phyloP scores from a whole-genome alignment of 2,113 vertebrate species.

The Poeciliopsis retropinna region DNA sequence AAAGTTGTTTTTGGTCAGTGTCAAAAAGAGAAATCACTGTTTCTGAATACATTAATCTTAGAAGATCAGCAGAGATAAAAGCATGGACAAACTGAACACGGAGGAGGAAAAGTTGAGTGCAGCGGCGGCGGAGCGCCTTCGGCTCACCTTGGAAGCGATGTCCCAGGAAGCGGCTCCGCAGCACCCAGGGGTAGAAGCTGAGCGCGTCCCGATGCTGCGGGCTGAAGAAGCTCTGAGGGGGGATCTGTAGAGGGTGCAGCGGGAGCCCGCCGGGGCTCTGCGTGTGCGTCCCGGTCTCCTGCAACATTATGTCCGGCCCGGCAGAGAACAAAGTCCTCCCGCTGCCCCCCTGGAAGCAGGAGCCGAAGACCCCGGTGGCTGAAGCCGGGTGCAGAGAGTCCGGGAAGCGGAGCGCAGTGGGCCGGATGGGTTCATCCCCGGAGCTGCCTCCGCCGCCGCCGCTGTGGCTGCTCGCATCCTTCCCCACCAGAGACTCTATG shows the following conservation, averaged over 20 bases:
- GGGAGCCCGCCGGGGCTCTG: constrained; percentile 67
- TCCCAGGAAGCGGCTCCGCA: constrained; percentile 80
- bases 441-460: constrained; percentile 55
- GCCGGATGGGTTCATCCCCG: constrained; percentile 78
- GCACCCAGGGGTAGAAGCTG: constrained; percentile 84
- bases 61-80: too few relatives aligned
- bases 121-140: background rate
- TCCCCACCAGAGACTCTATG: constrained; percentile 83
- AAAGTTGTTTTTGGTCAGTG: background rate
- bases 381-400: constrained; percentile 75
- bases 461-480: constrained; percentile 63
- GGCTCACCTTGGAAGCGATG: constrained; percentile 80
- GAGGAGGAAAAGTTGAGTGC: too few relatives aligned
- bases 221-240: constrained; percentile 79
- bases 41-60: too few relatives aligned
- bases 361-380: constrained; percentile 73
- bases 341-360: constrained; percentile 76
- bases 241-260: constrained; percentile 79
- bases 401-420: constrained; percentile 76
- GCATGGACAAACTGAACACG: too few relatives aligned
- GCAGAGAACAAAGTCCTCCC: constrained; percentile 77
- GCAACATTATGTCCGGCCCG: constrained; percentile 79
- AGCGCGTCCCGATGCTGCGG: constrained; percentile 79
- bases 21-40: background rate
- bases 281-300: constrained; percentile 74